Conservation (phyloP, 2,797 vertebrate species). For the Netta rufina region DNA sequence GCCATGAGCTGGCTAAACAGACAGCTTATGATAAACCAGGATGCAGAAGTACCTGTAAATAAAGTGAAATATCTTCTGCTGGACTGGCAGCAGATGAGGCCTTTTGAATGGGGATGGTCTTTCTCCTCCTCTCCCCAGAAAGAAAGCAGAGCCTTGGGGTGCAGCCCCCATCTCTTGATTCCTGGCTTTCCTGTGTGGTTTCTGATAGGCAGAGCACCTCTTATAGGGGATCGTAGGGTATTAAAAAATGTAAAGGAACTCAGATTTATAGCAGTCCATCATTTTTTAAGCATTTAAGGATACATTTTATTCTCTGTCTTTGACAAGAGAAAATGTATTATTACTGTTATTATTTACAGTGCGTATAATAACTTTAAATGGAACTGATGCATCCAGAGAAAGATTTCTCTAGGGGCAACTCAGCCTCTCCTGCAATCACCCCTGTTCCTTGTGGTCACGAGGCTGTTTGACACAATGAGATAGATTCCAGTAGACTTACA, state of each 20-base stretch:
- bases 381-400: background rate
- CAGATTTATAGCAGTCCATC: background rate
- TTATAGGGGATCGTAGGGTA: rapidly evolving
- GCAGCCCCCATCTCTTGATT: background rate
- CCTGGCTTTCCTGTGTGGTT: background rate
- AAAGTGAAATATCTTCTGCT: background rate
- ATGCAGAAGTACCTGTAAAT: background rate
- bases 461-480: background rate
- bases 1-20: background rate
- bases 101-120: background rate
- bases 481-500: background rate
- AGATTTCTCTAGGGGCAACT: background rate
- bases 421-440: background rate
- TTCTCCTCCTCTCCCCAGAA: background rate
- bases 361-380: background rate
- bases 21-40: background rate
- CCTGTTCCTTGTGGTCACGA: background rate
- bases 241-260: background rate
- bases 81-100: background rate
- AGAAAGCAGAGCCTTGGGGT: background rate
- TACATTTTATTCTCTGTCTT: background rate
- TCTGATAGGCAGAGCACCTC: background rate
- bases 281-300: background rate
- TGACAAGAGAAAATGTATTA: background rate
- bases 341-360: conserved; percentile 7